Evolutionary conservation across 2,797 vertebrate species (phyloP).

Genomic region (Acanthiza pusilla): DNA sequence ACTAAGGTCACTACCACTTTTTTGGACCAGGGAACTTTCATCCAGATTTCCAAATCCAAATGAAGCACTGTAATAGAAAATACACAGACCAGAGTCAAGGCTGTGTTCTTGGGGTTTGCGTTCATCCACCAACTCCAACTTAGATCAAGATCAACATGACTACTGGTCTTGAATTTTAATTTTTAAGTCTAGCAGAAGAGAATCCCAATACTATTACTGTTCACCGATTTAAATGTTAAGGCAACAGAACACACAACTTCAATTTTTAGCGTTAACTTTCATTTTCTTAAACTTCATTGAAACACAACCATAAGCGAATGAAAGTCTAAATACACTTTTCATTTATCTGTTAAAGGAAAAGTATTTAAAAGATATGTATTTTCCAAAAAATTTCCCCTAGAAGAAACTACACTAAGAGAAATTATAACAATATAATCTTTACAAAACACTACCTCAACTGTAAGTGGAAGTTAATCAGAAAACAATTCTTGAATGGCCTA

Average conservation of each 20-base stretch:
- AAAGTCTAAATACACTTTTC: background rate
- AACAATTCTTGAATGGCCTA: background rate
- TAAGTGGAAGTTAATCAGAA: background rate
- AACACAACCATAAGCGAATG: background rate
- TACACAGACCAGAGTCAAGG: background rate
- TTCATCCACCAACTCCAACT: background rate
- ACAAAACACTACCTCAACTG: background rate
- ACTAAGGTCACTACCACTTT: constrained; percentile 72
- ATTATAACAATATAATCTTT: background rate
- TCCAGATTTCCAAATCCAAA: constrained; percentile 74
- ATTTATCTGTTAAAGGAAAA: background rate
- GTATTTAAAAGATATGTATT: background rate
- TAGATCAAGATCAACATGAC: background rate
- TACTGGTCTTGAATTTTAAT: background rate
- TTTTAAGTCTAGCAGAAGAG: background rate
- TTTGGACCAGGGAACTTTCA: constrained; percentile 78
- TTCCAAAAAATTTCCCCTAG: background rate
- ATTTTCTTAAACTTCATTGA: background rate
- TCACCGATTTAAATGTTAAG: background rate
- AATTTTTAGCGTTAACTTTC: background rate
- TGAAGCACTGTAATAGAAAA: constrained; percentile 73
- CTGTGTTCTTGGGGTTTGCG: background rate
- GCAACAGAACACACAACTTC: background rate
- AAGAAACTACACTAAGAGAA: background rate
- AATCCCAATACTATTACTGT: background rate